A percentile compares a stretch with the other conserved stretches of the same genome.
These are phyloP conservation scores for Gobius niger DNA, from an alignment of 2,113 vertebrate species.

Conservation along the genomic window DNA sequence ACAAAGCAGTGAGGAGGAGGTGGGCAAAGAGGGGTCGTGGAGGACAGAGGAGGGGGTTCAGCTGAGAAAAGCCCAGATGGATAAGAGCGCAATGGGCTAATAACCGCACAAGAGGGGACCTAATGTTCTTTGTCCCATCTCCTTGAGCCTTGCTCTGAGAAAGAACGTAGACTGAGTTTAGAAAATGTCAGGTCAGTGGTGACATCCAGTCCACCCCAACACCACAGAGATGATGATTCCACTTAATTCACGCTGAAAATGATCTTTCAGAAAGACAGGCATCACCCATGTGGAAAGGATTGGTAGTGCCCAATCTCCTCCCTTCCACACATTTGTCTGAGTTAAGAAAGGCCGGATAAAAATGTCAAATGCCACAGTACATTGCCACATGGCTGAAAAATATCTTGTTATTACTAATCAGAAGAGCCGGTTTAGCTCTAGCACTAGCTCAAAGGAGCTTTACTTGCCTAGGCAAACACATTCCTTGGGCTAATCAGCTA, in stretches of 20 bases:
- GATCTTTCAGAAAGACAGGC: neutral
- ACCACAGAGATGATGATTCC: constrained; percentile 53
- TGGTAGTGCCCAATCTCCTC: neutral
- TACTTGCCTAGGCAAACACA: constrained; percentile 68
- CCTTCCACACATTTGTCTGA: neutral
- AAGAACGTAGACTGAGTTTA: constrained; percentile 59
- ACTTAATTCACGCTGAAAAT: constrained; percentile 49
- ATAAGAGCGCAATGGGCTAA: constrained; percentile 30
- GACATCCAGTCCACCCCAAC: constrained; percentile 4
- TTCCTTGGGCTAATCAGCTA: constrained; percentile 69
- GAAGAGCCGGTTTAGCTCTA: constrained; percentile 57
- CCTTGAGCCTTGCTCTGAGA: constrained; percentile 36
- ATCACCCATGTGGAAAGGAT: neutral
- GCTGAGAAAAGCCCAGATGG: constrained; percentile 6
- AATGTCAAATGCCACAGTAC: constrained; percentile 12
- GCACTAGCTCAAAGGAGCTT: constrained; percentile 49
- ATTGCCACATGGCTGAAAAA: constrained; percentile 17
- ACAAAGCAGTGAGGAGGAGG: constrained; percentile 33
- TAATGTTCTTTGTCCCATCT: constrained; percentile 29
- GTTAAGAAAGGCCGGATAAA: constrained; percentile 6
- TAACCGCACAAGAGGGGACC: constrained; percentile 18
- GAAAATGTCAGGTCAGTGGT: constrained; percentile 66
- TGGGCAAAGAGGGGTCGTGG: constrained; percentile 21
- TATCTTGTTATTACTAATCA: constrained; percentile 42
- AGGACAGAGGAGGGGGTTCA: neutral